Conservation (phyloP, 2,888 invertebrate genomes). For the Schizaphis graminum region DNA sequence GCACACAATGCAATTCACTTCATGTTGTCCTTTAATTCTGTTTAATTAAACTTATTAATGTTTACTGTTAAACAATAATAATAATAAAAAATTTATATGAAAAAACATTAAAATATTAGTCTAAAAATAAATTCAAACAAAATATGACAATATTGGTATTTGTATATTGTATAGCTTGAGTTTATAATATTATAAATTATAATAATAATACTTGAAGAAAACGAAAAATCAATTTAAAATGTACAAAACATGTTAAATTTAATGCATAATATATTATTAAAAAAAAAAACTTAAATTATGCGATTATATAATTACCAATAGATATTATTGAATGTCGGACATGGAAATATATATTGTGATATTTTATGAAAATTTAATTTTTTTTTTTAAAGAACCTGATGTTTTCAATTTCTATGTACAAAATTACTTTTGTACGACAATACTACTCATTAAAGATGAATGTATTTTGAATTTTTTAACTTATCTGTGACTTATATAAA, state of each 20-base stretch:
- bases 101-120: neutral
- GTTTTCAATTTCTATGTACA: neutral
- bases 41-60: neutral
- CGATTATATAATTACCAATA: neutral
- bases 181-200: neutral
- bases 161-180: neutral
- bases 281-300: neutral
- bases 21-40: neutral
- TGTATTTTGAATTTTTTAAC: neutral
- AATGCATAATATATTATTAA: neutral
- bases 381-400: neutral
- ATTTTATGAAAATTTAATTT: neutral
- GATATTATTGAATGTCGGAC: neutral
- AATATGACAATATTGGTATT: neutral
- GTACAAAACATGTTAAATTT: neutral
- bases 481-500: neutral
- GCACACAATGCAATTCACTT: slow-evolving; percentile 6
- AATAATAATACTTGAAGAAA: neutral
- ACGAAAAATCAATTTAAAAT: neutral
- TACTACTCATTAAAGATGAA: neutral
- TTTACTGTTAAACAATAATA: neutral
- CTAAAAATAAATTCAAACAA: neutral
- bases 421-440: neutral
- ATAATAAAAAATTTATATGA: neutral
- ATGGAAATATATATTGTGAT: neutral